Percentiles rank a stretch among this genome's conserved stretches.
Evolutionary conservation across 1,140 invertebrate species (phyloP).

Genomic region (Conopomorpha cramerella): DNA sequence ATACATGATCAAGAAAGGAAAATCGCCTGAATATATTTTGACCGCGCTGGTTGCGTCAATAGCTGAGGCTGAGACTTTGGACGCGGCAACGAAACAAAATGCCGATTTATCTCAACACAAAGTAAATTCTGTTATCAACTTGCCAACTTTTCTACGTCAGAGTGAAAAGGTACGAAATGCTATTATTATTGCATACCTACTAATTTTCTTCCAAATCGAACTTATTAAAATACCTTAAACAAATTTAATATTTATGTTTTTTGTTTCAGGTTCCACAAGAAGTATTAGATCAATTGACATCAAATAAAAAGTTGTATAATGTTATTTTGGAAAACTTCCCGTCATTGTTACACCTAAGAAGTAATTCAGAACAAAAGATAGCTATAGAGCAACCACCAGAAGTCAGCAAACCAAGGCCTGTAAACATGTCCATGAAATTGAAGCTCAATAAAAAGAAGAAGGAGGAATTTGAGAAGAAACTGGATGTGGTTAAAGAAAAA

Average conservation of each 20-base stretch:
- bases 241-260: slow-evolving; percentile 2
- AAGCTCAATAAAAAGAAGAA: slow-evolving; percentile 56
- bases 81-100: slow-evolving; percentile 48
- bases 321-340: slow-evolving; percentile 76
- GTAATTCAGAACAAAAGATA: slow-evolving; percentile 67
- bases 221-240: slow-evolving; percentile 1
- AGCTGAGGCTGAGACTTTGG: slow-evolving; percentile 46
- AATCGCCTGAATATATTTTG: slow-evolving; percentile 71
- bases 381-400: slow-evolving; percentile 41
- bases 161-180: slow-evolving; percentile 67
- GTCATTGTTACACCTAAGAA: slow-evolving; percentile 66
- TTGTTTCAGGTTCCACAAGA: slow-evolving; percentile 68
- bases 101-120: slow-evolving; percentile 44
- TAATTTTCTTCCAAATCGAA: background rate
- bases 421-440: slow-evolving; percentile 67
- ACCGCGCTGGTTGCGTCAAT: slow-evolving; percentile 68
- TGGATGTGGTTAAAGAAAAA: slow-evolving; percentile 33
- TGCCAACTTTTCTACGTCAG: slow-evolving; percentile 79
- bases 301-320: slow-evolving; percentile 70
- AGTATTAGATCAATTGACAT: slow-evolving; percentile 68
- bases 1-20: slow-evolving; percentile 69
- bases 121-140: slow-evolving; percentile 70
- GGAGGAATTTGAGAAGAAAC: slow-evolving; percentile 41
- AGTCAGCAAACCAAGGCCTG: slow-evolving; percentile 48
- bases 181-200: slow-evolving; percentile 1